Evolutionary conservation across 2,888 invertebrate species (phyloP).

Genomic region (Limnephilus marmoratus): DNA sequence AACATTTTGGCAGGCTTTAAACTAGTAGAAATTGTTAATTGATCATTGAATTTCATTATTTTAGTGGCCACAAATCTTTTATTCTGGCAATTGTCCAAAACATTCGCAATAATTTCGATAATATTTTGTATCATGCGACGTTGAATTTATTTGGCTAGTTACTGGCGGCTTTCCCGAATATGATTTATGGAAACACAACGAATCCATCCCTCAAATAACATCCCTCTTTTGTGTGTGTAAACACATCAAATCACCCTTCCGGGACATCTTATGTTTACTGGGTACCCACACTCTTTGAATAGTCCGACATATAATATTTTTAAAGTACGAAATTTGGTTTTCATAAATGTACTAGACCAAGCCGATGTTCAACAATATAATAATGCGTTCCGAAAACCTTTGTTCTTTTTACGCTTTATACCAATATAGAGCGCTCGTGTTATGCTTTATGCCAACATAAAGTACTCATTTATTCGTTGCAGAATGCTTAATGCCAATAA

Average conservation of each 20-base stretch:
- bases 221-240: constrained; percentile 9
- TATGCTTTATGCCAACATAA: too few species aligned
- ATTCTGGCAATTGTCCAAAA: background rate
- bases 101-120: background rate
- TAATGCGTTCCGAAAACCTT: background rate
- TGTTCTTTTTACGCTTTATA: background rate
- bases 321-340: background rate
- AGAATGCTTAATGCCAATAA: too few species aligned
- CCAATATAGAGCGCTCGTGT: too few species aligned
- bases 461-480: too few species aligned
- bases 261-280: background rate
- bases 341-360: background rate
- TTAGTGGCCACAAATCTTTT: background rate
- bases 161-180: background rate
- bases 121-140: background rate
- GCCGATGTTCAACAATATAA: background rate
- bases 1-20: background rate
- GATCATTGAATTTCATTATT: background rate
- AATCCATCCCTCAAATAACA: background rate
- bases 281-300: background rate
- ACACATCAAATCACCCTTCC: constrained; percentile 11
- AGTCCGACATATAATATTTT: background rate
- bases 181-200: constrained; percentile 25
- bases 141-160: background rate
- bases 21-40: background rate